These are phyloP conservation scores for Cathartes aura DNA, from an alignment of 2,113 vertebrate genomes.

Conservation along the genomic window DNA sequence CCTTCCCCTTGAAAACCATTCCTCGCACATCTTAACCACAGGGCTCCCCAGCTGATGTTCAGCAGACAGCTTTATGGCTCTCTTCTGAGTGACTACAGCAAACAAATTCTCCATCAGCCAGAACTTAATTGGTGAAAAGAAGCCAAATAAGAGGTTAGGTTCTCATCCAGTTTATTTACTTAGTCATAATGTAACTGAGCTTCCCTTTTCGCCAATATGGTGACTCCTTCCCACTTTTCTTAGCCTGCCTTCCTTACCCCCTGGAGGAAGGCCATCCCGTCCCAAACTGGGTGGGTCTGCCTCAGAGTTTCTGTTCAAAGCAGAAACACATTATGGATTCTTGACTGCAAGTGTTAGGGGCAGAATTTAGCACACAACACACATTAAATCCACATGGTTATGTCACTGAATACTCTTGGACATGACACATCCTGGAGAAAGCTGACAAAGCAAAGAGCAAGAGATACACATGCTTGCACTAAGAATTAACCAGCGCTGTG, in stretches of 20 bases:
- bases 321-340: neutral
- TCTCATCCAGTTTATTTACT: neutral
- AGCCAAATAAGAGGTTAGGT: neutral
- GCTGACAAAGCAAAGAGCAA: neutral
- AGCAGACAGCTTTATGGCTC: neutral
- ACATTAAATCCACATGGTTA: neutral
- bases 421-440: neutral
- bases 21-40: neutral
- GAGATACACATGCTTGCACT: neutral
- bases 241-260: neutral
- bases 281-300: neutral
- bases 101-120: neutral
- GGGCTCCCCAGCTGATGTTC: neutral
- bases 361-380: neutral
- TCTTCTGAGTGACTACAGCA: neutral
- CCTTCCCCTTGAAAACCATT: neutral
- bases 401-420: neutral
- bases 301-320: neutral
- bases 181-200: neutral
- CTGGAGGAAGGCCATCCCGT: neutral
- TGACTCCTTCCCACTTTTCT: neutral
- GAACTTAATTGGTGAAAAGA: neutral
- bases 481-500: neutral
- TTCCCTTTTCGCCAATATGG: neutral
- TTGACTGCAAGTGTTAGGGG: neutral